Evolutionary conservation across 2,888 invertebrate genomes (phyloP).

Genomic region (Sphecodes monilicornis): DNA sequence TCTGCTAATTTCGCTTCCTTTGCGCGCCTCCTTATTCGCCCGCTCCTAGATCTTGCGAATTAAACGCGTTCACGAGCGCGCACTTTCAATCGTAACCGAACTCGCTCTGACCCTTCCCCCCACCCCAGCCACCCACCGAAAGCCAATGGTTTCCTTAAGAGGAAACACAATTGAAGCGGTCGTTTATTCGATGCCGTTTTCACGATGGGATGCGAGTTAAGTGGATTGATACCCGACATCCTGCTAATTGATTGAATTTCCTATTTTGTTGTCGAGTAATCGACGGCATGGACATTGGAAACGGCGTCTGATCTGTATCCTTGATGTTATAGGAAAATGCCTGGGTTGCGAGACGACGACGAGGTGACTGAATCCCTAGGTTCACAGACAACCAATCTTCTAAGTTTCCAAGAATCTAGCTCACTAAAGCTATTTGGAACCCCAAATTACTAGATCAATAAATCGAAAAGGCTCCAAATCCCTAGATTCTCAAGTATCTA

Average conservation of each 20-base stretch:
- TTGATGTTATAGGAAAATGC: not conserved
- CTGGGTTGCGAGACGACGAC: no score
- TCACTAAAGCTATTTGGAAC: not conserved
- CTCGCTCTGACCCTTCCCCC: not conserved
- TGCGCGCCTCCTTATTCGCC: not conserved
- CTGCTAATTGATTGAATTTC: constrained; percentile 23
- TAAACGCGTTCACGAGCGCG: constrained; percentile 22
- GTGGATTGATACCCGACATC: constrained; percentile 28
- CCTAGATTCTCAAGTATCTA: no score
- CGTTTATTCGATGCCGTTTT: not conserved
- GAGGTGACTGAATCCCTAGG: not conserved
- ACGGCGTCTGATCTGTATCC: not conserved
- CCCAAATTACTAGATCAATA: not conserved
- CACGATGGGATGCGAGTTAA: constrained; percentile 21
- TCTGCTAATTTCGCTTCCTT: constrained; percentile 36
- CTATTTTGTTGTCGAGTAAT: not conserved
- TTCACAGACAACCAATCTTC: not conserved
- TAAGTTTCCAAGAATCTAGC: not conserved
- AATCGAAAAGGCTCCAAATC: no score
- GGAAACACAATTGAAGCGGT: constrained; percentile 9
- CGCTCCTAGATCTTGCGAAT: constrained; percentile 24
- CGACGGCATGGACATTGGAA: not conserved
- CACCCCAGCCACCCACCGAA: not conserved
- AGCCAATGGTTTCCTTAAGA: not conserved
- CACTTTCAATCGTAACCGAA: constrained; percentile 9